These are phyloP conservation scores for Leptopilina myrica DNA, from an alignment of 2,888 invertebrate species.

Conservation along the genomic window DNA sequence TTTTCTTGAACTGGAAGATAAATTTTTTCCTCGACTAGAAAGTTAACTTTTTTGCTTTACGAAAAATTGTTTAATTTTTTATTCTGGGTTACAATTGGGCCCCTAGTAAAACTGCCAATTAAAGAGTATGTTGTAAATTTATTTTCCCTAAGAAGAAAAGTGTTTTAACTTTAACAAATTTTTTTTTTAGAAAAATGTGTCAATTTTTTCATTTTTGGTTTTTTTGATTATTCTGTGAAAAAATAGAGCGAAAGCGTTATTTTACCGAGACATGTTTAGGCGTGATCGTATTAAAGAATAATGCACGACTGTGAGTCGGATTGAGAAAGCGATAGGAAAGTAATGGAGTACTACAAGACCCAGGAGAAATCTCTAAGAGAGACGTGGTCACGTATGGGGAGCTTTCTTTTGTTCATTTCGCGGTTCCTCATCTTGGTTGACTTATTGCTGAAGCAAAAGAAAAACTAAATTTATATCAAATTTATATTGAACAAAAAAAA, in stretches of 20 bases:
- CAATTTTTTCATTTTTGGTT: too few relatives aligned
- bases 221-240: not conserved
- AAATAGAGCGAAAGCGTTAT: constrained; percentile 24
- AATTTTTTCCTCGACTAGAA: too few relatives aligned
- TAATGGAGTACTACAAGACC: constrained; percentile 41
- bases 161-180: too few relatives aligned
- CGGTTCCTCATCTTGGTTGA: constrained; percentile 32
- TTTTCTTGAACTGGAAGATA: too few relatives aligned
- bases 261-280: constrained; percentile 33
- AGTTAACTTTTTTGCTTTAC: too few relatives aligned
- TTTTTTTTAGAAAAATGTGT: not conserved
- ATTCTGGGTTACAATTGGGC: too few relatives aligned
- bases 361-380: constrained; percentile 34
- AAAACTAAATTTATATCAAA: not conserved
- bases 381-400: constrained; percentile 41
- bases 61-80: too few relatives aligned
- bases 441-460: constrained; percentile 4
- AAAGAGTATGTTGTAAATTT: too few relatives aligned
- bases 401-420: constrained; percentile 32
- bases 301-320: constrained; percentile 36
- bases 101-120: too few relatives aligned
- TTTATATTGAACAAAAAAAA: not conserved
- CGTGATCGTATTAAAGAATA: constrained; percentile 33
- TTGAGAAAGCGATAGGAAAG: constrained; percentile 38
- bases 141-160: too few relatives aligned